Percentiles rank a stretch among this genome's conserved stretches.
These are phyloP conservation scores for Cynocephalus volans DNA, from an alignment of 2,113 vertebrate genomes.

Conservation along the genomic window DNA sequence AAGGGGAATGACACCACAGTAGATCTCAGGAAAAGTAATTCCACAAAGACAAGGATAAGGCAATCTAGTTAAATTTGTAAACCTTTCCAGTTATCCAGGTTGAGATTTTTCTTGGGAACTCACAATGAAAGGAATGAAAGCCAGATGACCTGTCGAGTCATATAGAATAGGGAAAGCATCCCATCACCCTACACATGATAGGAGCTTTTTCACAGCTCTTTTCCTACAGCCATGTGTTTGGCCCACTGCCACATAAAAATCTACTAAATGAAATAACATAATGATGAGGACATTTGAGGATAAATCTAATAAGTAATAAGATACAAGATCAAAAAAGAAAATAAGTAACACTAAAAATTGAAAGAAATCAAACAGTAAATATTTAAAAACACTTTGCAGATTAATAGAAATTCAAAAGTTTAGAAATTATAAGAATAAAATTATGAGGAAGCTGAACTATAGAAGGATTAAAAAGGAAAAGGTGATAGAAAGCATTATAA, in stretches of 20 bases:
- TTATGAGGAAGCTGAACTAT: not conserved
- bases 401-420: not conserved
- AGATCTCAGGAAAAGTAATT: not conserved
- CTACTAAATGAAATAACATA: not conserved
- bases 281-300: not conserved
- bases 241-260: not conserved
- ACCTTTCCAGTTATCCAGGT: not conserved
- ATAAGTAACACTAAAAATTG: not conserved
- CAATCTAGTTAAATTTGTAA: not conserved
- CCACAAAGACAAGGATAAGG: not conserved
- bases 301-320: not conserved
- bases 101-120: not conserved
- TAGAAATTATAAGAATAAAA: not conserved
- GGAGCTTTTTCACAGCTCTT: not conserved
- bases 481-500: not conserved
- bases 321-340: not conserved
- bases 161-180: not conserved
- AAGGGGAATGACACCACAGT: not conserved
- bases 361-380: not conserved
- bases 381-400: not conserved
- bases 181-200: not conserved
- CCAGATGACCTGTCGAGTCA: not conserved
- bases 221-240: not conserved
- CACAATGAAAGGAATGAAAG: not conserved
- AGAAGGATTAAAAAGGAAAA: conserved; percentile 6